Evolutionary conservation across 2,113 vertebrate species (phyloP).

Genomic region (Chaetura pelagica): DNA sequence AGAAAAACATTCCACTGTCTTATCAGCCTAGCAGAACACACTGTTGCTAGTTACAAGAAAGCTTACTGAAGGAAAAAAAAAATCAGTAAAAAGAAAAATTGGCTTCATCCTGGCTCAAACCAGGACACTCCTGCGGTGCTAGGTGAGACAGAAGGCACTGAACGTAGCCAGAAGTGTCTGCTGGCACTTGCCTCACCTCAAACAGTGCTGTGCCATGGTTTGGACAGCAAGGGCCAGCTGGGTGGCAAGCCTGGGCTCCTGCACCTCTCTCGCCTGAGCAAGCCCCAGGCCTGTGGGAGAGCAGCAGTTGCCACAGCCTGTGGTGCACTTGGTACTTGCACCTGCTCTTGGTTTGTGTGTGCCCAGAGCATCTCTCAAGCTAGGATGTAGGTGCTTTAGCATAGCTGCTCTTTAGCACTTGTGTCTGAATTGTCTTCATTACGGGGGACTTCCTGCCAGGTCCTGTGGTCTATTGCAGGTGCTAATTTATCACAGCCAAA

Average conservation of each 20-base stretch:
- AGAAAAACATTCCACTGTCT: no score
- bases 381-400: neutral
- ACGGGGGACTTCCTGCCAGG: neutral
- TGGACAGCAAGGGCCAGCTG: rapidly evolving
- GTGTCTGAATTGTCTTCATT: neutral
- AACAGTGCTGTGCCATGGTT: rapidly evolving
- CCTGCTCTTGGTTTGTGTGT: neutral
- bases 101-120: no score
- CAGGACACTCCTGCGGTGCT: rapidly evolving
- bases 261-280: rapidly evolving
- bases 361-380: neutral
- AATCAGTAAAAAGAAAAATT: no score
- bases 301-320: neutral
- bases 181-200: neutral
- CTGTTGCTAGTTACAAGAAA: no score
- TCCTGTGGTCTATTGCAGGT: slow-evolving; percentile 18
- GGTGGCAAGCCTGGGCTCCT: neutral
- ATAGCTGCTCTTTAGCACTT: neutral
- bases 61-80: no score
- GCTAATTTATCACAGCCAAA: neutral
- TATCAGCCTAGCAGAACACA: no score
- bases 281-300: neutral
- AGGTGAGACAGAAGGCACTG: rapidly evolving
- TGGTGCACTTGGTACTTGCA: neutral
- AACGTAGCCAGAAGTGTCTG: neutral